Base-by-base conservation (phyloP, 2,888 invertebrate genomes). In the Syritta pipiens region DNA sequence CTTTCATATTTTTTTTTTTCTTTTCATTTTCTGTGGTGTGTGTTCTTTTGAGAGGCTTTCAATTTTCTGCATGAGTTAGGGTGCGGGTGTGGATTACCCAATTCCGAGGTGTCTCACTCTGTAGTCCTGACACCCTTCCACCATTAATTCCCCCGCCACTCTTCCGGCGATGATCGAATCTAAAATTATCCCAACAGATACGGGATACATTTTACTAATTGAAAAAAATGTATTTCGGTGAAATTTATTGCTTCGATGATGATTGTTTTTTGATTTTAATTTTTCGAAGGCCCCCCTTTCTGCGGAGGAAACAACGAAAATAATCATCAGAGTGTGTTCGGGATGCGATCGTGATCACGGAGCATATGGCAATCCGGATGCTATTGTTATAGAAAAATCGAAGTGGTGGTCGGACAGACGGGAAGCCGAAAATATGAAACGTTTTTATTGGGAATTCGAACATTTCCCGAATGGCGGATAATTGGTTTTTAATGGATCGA, bases 101-200 rank as follows among this genome's bases (percentile, higher is more conserved):
- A 35, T 51, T 3, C 7, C 6, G n/a, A 3, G 35, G 28, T 55
- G 20, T n/a, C n/a, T n/a, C n/a, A n/a, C n/a, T n/a, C n/a, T n/a
- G n/a, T 32, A 48, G 60, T 44, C 55, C 60, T 59, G 40, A 9
- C 30, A 28, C 14, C 44, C 37, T 44, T 17, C 20, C 14, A 28
- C 65, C 63, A 71, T 62, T 60, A 71, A 71, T 71, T 53, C 26
- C 32, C 71, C 28, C 44, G 51, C 55, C 57, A 59, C 37, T 65
- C 46, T 48, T 48, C 59, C 26, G 55, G 20, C 53, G 60, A 60
- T 67, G 65, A 49, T 67, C 62, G 67, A 49, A 32, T 67, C 77
- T 67, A 79, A 67, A 79, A 72, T 67, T 79, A 79, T n/a, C n/a
- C n/a, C n/a, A n/a, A n/a, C n/a, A 65, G 60, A 30, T 79, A 32